A percentile compares a stretch with the other conserved stretches of the same genome.
Conservation (phyloP, 2,888 invertebrate genomes). For the Clitarchus hookeri region DNA sequence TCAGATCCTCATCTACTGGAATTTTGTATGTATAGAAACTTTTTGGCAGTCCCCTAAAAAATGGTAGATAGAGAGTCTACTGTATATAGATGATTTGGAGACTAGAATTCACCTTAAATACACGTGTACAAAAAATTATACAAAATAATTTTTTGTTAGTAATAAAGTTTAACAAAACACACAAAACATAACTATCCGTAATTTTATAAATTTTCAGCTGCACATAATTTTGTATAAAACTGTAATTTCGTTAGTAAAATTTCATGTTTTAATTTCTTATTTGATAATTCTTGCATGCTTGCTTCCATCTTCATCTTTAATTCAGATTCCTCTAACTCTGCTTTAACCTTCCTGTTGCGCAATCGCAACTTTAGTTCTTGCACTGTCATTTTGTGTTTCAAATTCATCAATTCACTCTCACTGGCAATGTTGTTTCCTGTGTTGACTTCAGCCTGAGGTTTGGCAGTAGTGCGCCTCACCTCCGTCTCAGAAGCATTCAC, state of each 20-base stretch:
- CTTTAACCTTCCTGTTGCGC: neutral
- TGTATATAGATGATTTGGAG: too few species aligned
- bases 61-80: too few species aligned
- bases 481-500: neutral
- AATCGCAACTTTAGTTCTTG: neutral
- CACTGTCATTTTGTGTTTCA: neutral
- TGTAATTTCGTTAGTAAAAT: neutral
- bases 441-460: neutral
- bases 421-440: neutral
- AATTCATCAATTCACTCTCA: neutral
- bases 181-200: too few species aligned
- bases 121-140: too few species aligned
- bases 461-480: neutral
- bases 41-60: too few species aligned
- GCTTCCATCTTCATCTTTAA: neutral
- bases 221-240: neutral
- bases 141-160: too few species aligned
- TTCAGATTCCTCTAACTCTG: neutral
- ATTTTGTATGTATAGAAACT: too few species aligned
- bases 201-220: neutral
- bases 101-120: too few species aligned
- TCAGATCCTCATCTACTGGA: too few species aligned
- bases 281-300: neutral
- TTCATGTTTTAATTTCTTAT: neutral
- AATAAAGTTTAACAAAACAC: too few species aligned